Percentiles rank a stretch among this genome's conserved stretches.
phyloP scores from a whole-genome alignment of 2,797 vertebrate genomes.

The Gymnocypris eckloni region DNA sequence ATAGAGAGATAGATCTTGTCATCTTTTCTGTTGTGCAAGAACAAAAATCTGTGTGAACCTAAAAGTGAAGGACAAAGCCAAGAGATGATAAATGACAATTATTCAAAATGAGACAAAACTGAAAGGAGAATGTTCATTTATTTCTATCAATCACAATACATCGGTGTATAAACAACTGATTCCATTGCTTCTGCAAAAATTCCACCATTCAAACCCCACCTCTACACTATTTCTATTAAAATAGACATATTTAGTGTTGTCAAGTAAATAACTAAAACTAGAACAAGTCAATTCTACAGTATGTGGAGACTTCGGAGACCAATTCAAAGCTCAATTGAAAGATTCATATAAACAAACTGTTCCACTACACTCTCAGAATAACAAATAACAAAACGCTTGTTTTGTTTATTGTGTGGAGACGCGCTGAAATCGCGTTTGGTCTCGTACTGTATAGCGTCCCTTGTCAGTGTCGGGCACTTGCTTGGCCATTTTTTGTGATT shows the following conservation, averaged over 20 bases:
- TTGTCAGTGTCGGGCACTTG: too few species aligned
- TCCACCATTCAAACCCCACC: neutral
- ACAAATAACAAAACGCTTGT: too few species aligned
- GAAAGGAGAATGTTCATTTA: neutral
- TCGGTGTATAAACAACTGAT: neutral
- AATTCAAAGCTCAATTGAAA: neutral
- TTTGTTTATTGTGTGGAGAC: too few species aligned
- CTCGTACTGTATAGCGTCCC: too few species aligned
- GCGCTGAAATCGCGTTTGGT: too few species aligned
- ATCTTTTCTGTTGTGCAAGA: neutral
- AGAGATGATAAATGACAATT: neutral
- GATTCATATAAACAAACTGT: neutral
- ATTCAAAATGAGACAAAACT: neutral
- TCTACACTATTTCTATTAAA: neutral
- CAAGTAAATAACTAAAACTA: neutral
- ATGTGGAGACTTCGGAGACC: neutral
- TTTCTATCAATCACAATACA: neutral
- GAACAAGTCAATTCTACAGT: neutral
- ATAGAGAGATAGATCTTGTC: slow-evolving; percentile 15
- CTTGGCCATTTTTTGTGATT: too few species aligned
- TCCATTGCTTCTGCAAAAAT: neutral
- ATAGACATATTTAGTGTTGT: neutral
- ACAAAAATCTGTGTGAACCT: neutral
- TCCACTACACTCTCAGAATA: neutral
- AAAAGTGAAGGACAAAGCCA: neutral